A percentile compares a stretch with the other conserved stretches of the same genome.
These are phyloP conservation scores for Creontiades dilutus DNA, from an alignment of 2,888 invertebrate species.

Conservation along the genomic window DNA sequence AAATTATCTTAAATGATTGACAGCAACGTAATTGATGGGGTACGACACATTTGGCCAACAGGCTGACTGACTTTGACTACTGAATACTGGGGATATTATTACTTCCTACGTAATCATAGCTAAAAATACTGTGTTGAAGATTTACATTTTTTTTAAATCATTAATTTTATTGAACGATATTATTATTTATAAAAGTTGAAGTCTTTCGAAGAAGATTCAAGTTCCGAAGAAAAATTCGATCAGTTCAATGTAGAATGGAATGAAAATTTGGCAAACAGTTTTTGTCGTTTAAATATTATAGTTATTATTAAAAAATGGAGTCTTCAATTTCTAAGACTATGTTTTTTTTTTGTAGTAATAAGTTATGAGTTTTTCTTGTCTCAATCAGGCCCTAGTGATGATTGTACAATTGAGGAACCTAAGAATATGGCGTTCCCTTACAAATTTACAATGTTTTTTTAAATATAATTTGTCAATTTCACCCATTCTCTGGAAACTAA, in stretches of 20 bases:
- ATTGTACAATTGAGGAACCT: slow-evolving; percentile 65
- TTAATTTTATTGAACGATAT: slow-evolving; percentile 50
- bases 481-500: neutral
- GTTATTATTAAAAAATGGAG: slow-evolving; percentile 60
- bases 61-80: slow-evolving; percentile 33
- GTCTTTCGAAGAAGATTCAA: slow-evolving; percentile 68
- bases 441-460: neutral
- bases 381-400: slow-evolving; percentile 67
- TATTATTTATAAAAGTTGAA: slow-evolving; percentile 66
- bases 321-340: slow-evolving; percentile 59
- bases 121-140: slow-evolving; percentile 68
- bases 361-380: slow-evolving; percentile 49
- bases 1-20: slow-evolving; percentile 57
- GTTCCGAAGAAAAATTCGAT: slow-evolving; percentile 49
- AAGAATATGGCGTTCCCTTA: slow-evolving; percentile 60
- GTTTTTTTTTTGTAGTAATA: slow-evolving; percentile 25
- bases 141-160: slow-evolving; percentile 38
- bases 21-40: slow-evolving; percentile 45
- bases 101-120: slow-evolving; percentile 52
- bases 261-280: slow-evolving; percentile 67
- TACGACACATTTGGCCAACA: slow-evolving; percentile 4
- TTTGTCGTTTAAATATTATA: slow-evolving; percentile 41
- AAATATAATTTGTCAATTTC: neutral
- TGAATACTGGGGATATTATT: slow-evolving; percentile 54
- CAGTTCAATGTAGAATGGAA: slow-evolving; percentile 67